Conservation (phyloP, 2,888 invertebrate species). For the Eulithis testata region DNA sequence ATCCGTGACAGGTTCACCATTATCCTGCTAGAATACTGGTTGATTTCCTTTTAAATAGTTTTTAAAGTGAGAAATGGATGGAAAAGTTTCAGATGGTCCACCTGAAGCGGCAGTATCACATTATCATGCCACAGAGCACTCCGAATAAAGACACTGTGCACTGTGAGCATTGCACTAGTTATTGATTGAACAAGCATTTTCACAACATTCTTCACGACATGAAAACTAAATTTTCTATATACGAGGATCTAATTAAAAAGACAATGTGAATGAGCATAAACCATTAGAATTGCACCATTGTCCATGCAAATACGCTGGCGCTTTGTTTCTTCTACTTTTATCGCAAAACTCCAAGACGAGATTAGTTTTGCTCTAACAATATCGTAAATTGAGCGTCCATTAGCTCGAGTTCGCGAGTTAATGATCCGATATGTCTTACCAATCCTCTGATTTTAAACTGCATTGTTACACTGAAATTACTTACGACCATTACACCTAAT, state of each 20-base stretch:
- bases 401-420: slow-evolving; percentile 56
- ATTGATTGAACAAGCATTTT: too few species aligned
- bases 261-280: slow-evolving; percentile 48
- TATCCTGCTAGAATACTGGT: too few species aligned
- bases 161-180: too few species aligned
- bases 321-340: slow-evolving; percentile 64
- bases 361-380: slow-evolving; percentile 71
- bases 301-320: slow-evolving; percentile 62
- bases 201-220: too few species aligned
- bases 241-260: slow-evolving; percentile 21
- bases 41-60: too few species aligned
- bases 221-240: background rate
- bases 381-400: slow-evolving; percentile 64
- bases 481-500: background rate
- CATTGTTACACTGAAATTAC: slow-evolving; percentile 14
- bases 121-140: too few species aligned
- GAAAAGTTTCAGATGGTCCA: too few species aligned
- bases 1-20: too few species aligned
- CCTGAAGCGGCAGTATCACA: too few species aligned
- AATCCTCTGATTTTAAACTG: slow-evolving; percentile 49
- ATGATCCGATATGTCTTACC: slow-evolving; percentile 56
- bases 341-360: slow-evolving; percentile 59
- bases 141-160: too few species aligned
- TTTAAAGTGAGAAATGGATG: too few species aligned
- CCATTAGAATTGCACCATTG: slow-evolving; percentile 52